Conservation (phyloP, 1,140 invertebrate genomes). For the Drosophila nasuta region DNA sequence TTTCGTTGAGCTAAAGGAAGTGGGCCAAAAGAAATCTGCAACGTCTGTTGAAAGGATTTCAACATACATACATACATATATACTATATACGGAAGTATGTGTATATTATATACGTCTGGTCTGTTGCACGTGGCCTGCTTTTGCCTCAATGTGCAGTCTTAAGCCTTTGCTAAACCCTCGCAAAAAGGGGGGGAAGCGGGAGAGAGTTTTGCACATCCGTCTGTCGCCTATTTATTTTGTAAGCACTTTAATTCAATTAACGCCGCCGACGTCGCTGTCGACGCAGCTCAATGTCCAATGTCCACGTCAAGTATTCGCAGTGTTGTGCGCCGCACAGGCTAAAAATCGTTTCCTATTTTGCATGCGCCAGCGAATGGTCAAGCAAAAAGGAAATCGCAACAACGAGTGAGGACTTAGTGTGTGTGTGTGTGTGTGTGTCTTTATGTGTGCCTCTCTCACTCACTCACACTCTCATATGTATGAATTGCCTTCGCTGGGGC, state of each 20-base stretch:
- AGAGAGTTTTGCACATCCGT: constrained; percentile 44
- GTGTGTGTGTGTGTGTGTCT: constrained; percentile 3
- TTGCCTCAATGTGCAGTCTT: background rate
- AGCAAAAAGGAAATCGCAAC: constrained; percentile 50
- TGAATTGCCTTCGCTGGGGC: constrained; percentile 2
- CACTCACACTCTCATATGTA: too few relatives aligned
- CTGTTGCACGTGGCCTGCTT: constrained; percentile 23
- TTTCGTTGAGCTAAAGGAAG: constrained; percentile 33
- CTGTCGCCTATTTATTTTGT: constrained; percentile 55
- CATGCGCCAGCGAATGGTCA: constrained; percentile 60
- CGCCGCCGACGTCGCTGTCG: constrained; percentile 59
- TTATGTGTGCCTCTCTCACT: too few relatives aligned
- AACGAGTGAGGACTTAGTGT: constrained; percentile 67
- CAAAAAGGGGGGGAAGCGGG: background rate
- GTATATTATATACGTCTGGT: background rate
- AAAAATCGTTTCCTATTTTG: constrained; percentile 76
- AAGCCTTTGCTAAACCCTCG: constrained; percentile 20
- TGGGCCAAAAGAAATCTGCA: constrained; percentile 35
- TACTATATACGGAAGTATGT: too few relatives aligned
- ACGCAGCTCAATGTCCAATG: constrained; percentile 58
- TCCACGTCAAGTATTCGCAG: constrained; percentile 77
- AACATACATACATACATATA: background rate
- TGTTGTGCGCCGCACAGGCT: constrained; percentile 53
- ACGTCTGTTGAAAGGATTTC: constrained; percentile 46
- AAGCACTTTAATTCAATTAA: constrained; percentile 79